These are phyloP conservation scores for Standfussiana lucernea DNA, from an alignment of 2,888 invertebrate genomes.

Conservation along the genomic window DNA sequence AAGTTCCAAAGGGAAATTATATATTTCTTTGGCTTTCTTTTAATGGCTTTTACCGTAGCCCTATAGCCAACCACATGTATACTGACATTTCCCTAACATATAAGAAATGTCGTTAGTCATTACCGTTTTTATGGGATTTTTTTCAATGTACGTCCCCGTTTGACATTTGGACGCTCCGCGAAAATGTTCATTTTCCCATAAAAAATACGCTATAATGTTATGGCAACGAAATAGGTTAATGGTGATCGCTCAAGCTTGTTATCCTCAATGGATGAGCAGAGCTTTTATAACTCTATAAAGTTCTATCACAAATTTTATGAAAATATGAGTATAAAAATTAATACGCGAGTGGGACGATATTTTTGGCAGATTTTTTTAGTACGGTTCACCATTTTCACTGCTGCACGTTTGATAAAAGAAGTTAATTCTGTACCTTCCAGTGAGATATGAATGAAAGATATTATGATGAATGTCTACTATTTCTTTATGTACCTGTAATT, in stretches of 20 bases:
- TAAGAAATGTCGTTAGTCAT: constrained; percentile 64
- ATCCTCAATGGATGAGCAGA: constrained; percentile 22
- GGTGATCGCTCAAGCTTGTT: constrained; percentile 42
- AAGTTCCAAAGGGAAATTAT: background rate
- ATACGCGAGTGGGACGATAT: background rate
- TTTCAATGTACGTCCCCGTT: constrained; percentile 48
- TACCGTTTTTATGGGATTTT: constrained; percentile 60
- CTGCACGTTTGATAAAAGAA: too few species aligned
- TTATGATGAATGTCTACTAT: background rate
- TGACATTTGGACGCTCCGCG: constrained; percentile 61
- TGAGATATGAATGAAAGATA: background rate
- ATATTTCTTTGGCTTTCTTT: background rate
- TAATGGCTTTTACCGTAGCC: background rate
- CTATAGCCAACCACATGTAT: constrained; percentile 13
- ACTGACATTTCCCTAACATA: constrained; percentile 67
- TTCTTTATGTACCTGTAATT: background rate
- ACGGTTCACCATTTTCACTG: too few species aligned
- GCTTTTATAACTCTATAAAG: background rate
- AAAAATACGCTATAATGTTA: constrained; percentile 51
- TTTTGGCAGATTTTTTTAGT: background rate
- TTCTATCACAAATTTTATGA: background rate
- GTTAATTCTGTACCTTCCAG: background rate
- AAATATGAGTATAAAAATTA: background rate
- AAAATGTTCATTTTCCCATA: constrained; percentile 63
- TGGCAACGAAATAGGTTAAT: constrained; percentile 61